Evolutionary conservation across 2,113 vertebrate genomes (phyloP).

Genomic region (Lepus europaeus): DNA sequence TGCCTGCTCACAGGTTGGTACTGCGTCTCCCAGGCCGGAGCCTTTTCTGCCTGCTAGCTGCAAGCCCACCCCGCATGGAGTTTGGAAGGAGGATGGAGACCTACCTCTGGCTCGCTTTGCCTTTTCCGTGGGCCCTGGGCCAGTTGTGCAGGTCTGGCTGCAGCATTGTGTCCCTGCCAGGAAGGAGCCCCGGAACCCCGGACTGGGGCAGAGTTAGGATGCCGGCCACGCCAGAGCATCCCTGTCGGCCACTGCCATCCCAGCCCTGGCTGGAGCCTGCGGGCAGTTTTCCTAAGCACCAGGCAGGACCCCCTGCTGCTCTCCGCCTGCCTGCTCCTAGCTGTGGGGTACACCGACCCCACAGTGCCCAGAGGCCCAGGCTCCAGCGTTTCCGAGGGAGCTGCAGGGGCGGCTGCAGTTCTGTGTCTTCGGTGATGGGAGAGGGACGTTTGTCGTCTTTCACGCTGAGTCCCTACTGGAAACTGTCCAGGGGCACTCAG

Average conservation of each 20-base stretch:
- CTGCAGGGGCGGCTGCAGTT: neutral
- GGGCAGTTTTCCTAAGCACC: neutral
- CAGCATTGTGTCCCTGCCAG: constrained; percentile 71
- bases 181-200: constrained; percentile 53
- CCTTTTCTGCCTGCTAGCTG: neutral
- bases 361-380: neutral
- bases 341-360: neutral
- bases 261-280: neutral
- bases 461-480: neutral
- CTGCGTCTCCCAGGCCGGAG: neutral
- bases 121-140: constrained; percentile 52
- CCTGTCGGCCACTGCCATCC: neutral
- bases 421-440: neutral
- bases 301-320: neutral
- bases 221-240: neutral
- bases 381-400: neutral
- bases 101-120: constrained; percentile 49
- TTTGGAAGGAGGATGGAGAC: constrained; percentile 41
- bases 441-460: neutral
- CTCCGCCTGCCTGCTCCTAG: neutral
- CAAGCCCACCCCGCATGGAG: neutral
- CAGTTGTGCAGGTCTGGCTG: constrained; percentile 74
- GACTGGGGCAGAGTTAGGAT: constrained; percentile 31
- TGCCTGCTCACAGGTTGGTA: constrained; percentile 43
- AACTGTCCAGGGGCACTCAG: neutral